Conservation (phyloP, 2,113 vertebrate genomes). For the Sinocyclocheilus grahami region DNA sequence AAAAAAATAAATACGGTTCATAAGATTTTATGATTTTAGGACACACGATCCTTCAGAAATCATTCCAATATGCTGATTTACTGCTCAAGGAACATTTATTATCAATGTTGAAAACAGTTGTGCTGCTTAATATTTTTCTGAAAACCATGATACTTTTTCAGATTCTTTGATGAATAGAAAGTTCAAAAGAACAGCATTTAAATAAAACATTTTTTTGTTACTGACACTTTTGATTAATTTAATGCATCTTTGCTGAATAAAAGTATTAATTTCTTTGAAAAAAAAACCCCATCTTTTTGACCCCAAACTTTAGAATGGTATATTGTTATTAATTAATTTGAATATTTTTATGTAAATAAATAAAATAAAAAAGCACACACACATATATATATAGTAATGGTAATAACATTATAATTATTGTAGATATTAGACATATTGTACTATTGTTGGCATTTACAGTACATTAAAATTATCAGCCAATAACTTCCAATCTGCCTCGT, state of each 20-base stretch:
- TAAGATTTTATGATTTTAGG: too few species aligned
- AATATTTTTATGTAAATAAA: too few species aligned
- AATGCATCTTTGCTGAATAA: background rate
- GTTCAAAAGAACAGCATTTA: background rate
- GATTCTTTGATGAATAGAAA: too few species aligned
- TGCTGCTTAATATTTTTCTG: too few species aligned
- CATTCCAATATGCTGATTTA: background rate
- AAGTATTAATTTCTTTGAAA: background rate
- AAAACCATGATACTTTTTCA: too few species aligned
- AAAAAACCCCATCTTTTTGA: too few species aligned
- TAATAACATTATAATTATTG: background rate
- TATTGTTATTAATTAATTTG: too few species aligned
- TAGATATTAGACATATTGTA: too few species aligned
- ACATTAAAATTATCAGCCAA: background rate
- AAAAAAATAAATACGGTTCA: too few species aligned
- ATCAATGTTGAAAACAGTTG: background rate
- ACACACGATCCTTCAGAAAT: background rate
- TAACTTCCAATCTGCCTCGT: background rate
- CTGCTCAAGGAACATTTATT: background rate
- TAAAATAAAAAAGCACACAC: too few species aligned
- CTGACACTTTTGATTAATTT: background rate
- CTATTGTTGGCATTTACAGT: background rate
- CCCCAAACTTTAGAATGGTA: too few species aligned
- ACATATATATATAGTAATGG: too few species aligned
- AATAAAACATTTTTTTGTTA: background rate